These are phyloP conservation scores for Micronycteris hirsuta DNA, from an alignment of 2,113 vertebrate genomes.

Conservation along the genomic window DNA sequence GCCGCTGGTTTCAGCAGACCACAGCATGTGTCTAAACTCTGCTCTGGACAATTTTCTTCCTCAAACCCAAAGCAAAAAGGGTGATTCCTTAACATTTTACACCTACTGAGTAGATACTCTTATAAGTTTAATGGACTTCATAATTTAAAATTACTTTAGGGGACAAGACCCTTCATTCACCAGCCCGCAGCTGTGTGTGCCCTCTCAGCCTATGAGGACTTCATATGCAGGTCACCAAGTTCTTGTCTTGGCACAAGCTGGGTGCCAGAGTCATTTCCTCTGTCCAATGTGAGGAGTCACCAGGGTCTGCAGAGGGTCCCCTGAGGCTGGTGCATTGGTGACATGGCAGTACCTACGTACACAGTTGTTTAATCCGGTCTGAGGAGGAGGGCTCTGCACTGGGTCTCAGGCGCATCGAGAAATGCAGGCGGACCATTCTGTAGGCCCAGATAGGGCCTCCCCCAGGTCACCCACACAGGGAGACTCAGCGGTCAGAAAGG, in stretches of 20 bases:
- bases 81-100: background rate
- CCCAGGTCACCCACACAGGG: background rate
- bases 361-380: background rate
- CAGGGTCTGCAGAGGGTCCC: background rate
- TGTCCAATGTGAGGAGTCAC: background rate
- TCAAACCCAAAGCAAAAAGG: background rate
- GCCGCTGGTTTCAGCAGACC: rapidly evolving
- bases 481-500: background rate
- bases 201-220: background rate
- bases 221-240: no score
- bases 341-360: background rate
- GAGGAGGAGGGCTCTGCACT: background rate
- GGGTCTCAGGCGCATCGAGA: background rate
- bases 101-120: background rate
- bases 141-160: background rate
- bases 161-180: rapidly evolving
- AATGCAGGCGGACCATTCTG: background rate
- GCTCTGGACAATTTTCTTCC: background rate
- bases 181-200: background rate
- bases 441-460: background rate
- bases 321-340: background rate
- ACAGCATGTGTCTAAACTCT: rapidly evolving
- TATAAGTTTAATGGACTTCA: no score
- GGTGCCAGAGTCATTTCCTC: background rate
- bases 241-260: background rate